phyloP scores from a whole-genome alignment of 2,888 invertebrate species.

The Abrostola tripartita region DNA sequence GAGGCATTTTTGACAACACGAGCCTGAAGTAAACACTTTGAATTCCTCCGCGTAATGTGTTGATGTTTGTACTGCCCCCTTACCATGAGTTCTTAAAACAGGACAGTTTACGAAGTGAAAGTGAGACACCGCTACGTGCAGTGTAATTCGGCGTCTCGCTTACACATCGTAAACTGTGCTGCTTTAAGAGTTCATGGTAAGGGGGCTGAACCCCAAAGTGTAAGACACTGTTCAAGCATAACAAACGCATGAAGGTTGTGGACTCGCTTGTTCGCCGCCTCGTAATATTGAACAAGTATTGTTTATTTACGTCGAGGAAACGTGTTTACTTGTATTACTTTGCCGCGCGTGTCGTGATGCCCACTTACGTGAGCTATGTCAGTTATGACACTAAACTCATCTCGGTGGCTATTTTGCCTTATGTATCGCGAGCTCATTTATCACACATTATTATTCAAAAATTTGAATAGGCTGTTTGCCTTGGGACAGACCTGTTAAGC shows the following conservation, averaged over 20 bases:
- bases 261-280: constrained; percentile 20
- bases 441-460: constrained; percentile 18
- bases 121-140: too few species aligned
- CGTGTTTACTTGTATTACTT: constrained; percentile 36
- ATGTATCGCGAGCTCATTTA: constrained; percentile 34
- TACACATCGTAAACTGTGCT: too few species aligned
- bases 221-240: constrained; percentile 25
- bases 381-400: constrained; percentile 16
- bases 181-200: too few species aligned
- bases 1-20: not conserved
- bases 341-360: constrained; percentile 20
- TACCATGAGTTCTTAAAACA: too few species aligned
- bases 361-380: constrained; percentile 9
- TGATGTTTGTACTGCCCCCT: too few species aligned
- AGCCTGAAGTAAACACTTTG: constrained; percentile 1
- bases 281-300: constrained; percentile 42
- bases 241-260: constrained; percentile 46
- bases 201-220: constrained; percentile 16
- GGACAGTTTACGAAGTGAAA: too few species aligned
- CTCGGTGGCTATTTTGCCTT: constrained; percentile 30
- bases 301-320: constrained; percentile 43
- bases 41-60: constrained; percentile 7
- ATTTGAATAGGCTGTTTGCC: constrained; percentile 32
- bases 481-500: constrained; percentile 23
- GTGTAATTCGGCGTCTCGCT: too few species aligned